Base-by-base conservation (phyloP, 1,140 invertebrate species). In the Aricia agestis region DNA sequence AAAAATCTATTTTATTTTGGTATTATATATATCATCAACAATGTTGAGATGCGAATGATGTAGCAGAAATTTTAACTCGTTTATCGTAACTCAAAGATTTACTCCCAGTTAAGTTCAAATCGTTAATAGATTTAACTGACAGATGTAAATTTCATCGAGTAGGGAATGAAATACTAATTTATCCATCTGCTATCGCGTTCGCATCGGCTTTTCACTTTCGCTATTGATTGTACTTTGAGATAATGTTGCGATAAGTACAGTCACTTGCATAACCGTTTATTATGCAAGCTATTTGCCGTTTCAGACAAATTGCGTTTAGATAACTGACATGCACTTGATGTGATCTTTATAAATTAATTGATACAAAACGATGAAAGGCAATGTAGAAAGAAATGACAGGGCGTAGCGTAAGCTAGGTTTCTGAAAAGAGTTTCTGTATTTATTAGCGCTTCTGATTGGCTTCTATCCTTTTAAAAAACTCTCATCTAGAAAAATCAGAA, bases 261-360 rank as follows among this genome's bases (percentile, higher is more conserved):
- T 63, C 59, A 19, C n/a, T 63, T 63, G 18, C 59, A 19, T 19
- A 63, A 63, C 18, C n/a, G 18, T 11, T 63, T 19, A 25, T 63
- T 63, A 63, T 63, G 59, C 59, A 63, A 63, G 58, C 59, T 17
- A 63, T 63, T 63, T 63, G 59, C 6, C 19, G 17, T 63, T 63
- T 59, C 19, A 18, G 59, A 63, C 59, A 63, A 63, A 63, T 19
- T 63, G 59, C 18, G 59, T 63, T 63, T 19, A 11, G 59, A 63
- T 63, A 19, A 19, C 19, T n/a, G 45, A 52, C 45, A 52, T 52
- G 13, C 45, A 52, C 45, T 52, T 52, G 45, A 15, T 52, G 9
- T 13, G 45, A 5, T 52, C 11, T 15, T 52, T 4, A 52, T 15
- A 52, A 52, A 52, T 52, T 42, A 4, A 52, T 4, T 36, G 6